Conservation (phyloP, 2,113 vertebrate genomes). For the Aegypius monachus region DNA sequence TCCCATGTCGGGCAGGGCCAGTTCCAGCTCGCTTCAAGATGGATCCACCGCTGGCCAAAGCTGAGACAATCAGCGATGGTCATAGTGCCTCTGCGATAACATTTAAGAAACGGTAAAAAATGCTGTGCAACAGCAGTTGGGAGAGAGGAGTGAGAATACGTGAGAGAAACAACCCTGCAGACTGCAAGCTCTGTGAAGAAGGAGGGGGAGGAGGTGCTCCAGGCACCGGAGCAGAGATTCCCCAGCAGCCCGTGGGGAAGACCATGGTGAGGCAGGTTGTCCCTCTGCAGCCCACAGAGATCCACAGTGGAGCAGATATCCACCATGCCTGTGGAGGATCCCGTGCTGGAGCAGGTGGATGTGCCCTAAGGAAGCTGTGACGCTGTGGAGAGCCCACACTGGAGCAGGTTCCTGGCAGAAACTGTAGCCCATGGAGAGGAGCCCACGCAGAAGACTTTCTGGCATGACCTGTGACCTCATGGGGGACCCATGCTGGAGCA, state of each 20-base stretch:
- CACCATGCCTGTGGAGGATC: not conserved
- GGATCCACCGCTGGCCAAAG: accelerated
- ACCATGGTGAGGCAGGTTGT: not conserved
- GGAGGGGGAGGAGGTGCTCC: not conserved
- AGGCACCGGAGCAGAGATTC: not conserved
- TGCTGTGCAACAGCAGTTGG: not conserved
- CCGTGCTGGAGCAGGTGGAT: not conserved
- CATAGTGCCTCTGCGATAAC: not conserved
- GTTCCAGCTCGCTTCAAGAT: not conserved
- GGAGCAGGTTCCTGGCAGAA: not conserved
- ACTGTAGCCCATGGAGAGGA: not conserved
- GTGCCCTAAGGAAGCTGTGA: not conserved
- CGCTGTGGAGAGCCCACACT: too few relatives aligned
- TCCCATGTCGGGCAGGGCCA: accelerated
- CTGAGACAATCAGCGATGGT: not conserved
- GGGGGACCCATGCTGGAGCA: not conserved
- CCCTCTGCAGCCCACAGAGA: not conserved
- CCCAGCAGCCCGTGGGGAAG: not conserved
- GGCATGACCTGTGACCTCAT: not conserved
- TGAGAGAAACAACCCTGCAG: not conserved
- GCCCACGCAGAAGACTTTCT: not conserved
- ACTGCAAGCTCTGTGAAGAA: not conserved
- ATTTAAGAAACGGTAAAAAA: not conserved
- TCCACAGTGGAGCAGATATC: not conserved
- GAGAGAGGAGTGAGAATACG: not conserved